Evolutionary conservation across 2,113 vertebrate species (phyloP), one percentile per base, ranked within the genome.

Genomic region (Bettongia penicillata): DNA sequence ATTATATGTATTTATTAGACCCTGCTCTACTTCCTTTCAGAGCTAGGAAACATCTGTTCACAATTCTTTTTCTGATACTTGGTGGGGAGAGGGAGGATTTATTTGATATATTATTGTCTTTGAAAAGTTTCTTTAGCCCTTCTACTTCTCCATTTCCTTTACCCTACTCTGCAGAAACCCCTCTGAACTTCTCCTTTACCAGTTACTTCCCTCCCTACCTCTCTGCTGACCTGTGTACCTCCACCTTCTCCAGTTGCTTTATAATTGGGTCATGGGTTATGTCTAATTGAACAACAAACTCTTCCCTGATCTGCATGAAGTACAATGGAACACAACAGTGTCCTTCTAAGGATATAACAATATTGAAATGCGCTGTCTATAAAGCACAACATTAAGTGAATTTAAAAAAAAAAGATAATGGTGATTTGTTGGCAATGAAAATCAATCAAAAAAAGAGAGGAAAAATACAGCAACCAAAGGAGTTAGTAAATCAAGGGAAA

Each of bases 371-470:
- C 26, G 10, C 11, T 68, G 28, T 37, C 57, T 68, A 43, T 84
- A 84, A 77, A 77, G 68, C 6, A 25, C 31, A 91, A 49, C 93
- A 91, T 96, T 91, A 94, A 95, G 94, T n/a, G 48, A 96, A 94
- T 89, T n/a, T 43, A 23, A 48, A 47, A 94, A 25, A 47, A 94
- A 37, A 94, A 90, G 25, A 89, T 55, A 50, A 92, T 0, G 89
- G 90, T 90, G 92, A 95, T 93, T 94, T 94, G 57, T 8, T 61
- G 91, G 55, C 93, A 95, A 95, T 90, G 93, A 94, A 92, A 94
- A 95, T 43, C 37, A 84, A 84, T 28, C 57, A 84, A 84, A 84
- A 84, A n/a, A 43, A n/a, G 37, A n/a, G 12, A 22, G 19, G n/a
- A 84, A 84, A 84, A 84, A 43, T 84, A 43, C 16, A 84, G 68